Conservation (phyloP, 2,797 vertebrate genomes). For the Nannoperca australis region DNA sequence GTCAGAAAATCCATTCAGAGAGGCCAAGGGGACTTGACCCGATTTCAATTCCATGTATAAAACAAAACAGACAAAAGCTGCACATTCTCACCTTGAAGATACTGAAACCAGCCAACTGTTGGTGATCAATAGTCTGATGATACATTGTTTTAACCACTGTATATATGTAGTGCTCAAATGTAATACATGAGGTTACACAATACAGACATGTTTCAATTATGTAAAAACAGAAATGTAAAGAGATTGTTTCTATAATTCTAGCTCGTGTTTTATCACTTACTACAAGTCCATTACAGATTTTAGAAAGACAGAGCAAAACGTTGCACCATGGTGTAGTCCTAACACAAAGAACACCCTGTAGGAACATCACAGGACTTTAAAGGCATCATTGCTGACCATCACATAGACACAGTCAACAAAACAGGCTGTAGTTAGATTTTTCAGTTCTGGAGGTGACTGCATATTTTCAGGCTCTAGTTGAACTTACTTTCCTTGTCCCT, state of each 20-base stretch:
- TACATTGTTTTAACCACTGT: background rate
- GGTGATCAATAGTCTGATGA: background rate
- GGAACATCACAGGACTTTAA: background rate
- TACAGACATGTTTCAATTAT: too few relatives aligned
- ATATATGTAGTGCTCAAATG: background rate
- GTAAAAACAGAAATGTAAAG: background rate
- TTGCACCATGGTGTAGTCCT: background rate
- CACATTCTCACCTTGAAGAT: background rate
- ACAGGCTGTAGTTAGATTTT: background rate
- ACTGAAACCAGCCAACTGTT: background rate
- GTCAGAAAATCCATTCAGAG: background rate
- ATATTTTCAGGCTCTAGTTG: background rate
- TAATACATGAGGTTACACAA: background rate
- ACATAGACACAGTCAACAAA: too few relatives aligned
- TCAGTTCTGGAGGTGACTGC: background rate
- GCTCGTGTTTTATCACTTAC: background rate
- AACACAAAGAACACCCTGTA: background rate
- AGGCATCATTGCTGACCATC: background rate
- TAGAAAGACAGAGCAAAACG: background rate
- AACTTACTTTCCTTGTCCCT: constrained; percentile 56
- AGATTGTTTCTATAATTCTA: background rate
- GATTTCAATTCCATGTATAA: too few relatives aligned
- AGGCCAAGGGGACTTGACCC: background rate
- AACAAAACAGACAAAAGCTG: background rate
- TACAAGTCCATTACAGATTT: background rate